Percentiles rank a stretch among this genome's conserved stretches.
phyloP scores from a whole-genome alignment of 2,113 vertebrate genomes.

The Mustela nigripes region DNA sequence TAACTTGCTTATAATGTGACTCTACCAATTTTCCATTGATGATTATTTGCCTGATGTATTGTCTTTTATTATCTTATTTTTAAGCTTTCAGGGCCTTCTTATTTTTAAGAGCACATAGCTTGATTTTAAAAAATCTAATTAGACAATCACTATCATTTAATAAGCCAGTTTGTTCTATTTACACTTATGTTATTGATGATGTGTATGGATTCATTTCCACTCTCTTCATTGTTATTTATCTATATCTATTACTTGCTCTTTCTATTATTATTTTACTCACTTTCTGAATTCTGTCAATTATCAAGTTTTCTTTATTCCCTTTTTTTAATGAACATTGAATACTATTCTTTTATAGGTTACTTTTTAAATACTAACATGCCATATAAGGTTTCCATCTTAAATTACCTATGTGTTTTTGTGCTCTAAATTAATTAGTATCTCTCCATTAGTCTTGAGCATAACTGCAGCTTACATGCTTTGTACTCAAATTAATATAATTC shows the following conservation, averaged over 20 bases:
- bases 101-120: background rate
- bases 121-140: background rate
- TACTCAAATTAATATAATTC: background rate
- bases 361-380: background rate
- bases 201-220: background rate
- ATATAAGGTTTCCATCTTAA: background rate
- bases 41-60: background rate
- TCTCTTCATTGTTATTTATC: background rate
- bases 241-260: background rate
- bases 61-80: background rate
- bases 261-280: background rate
- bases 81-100: background rate
- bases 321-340: background rate
- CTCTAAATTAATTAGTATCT: background rate
- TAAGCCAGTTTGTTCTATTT: background rate
- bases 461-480: background rate
- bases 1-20: background rate
- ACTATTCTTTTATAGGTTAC: background rate
- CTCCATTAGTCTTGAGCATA: background rate
- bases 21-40: background rate
- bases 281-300: background rate
- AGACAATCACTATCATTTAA: background rate
- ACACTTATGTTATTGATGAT: background rate
- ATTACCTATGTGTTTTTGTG: background rate
- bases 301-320: background rate